phyloP scores from a whole-genome alignment of 1,140 invertebrate species.

The Bicyclus anynana region DNA sequence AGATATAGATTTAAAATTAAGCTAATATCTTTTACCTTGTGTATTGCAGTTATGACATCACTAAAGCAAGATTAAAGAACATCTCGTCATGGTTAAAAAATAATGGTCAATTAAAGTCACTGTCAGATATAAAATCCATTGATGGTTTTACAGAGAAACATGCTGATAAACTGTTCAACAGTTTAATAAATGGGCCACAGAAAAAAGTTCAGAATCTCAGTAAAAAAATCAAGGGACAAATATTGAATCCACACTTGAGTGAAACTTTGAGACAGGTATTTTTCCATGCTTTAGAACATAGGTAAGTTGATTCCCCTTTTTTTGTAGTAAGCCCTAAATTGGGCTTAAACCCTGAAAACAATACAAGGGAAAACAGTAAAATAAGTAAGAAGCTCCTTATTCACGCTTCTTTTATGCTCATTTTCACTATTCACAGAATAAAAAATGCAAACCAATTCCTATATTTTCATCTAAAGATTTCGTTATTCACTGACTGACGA shows the following conservation, averaged over 20 bases:
- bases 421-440: too few species aligned
- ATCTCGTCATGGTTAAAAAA: slow-evolving; percentile 46
- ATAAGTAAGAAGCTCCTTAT: too few species aligned
- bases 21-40: not conserved
- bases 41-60: slow-evolving; percentile 51
- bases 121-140: slow-evolving; percentile 48
- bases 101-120: slow-evolving; percentile 48
- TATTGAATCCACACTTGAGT: slow-evolving; percentile 51
- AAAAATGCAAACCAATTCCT: too few species aligned
- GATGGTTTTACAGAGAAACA: slow-evolving; percentile 55
- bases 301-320: too few species aligned
- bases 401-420: too few species aligned
- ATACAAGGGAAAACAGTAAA: too few species aligned
- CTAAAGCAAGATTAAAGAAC: slow-evolving; percentile 52
- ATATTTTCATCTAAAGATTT: too few species aligned
- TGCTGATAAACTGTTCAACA: slow-evolving; percentile 51
- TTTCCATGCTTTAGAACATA: not conserved
- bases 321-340: too few species aligned
- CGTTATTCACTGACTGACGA: too few species aligned
- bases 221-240: slow-evolving; percentile 59
- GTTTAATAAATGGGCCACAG: slow-evolving; percentile 44
- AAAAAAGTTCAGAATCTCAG: slow-evolving; percentile 19
- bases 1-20: not conserved
- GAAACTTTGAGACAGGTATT: slow-evolving; percentile 46
- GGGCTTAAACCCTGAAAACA: too few species aligned